Conservation (phyloP, 2,113 vertebrate species). For the Gallinago jamesoni region DNA sequence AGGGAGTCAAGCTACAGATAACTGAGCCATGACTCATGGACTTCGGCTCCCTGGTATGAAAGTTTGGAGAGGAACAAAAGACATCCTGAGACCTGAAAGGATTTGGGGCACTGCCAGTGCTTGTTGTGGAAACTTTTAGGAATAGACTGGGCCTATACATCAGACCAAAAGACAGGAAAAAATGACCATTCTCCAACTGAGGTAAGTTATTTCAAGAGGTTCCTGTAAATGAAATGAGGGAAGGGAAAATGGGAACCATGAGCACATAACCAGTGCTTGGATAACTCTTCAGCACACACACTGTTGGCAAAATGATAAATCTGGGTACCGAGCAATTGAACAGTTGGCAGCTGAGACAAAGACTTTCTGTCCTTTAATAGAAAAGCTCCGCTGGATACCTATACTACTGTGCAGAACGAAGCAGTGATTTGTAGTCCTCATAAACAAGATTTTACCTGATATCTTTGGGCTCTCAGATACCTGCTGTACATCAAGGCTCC, state of each 20-base stretch:
- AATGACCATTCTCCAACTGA: not conserved
- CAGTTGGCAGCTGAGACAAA: slow-evolving; percentile 28
- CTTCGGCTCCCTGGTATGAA: not conserved
- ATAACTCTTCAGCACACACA: not conserved
- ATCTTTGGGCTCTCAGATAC: not conserved
- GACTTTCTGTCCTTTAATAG: slow-evolving; percentile 8
- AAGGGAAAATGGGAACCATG: not conserved
- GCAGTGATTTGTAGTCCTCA: not conserved
- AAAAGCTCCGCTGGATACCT: not conserved
- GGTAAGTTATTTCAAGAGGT: slow-evolving; percentile 8
- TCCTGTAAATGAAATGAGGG: slow-evolving; percentile 15
- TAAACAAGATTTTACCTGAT: not conserved
- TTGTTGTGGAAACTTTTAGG: not conserved
- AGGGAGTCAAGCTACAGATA: not conserved
- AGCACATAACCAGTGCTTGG: not conserved
- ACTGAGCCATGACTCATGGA: not conserved
- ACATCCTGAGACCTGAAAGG: not conserved
- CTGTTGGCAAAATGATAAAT: slow-evolving; percentile 31
- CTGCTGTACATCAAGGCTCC: not conserved
- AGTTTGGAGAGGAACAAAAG: not conserved
- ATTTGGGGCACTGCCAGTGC: not conserved
- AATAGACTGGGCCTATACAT: not conserved
- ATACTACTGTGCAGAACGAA: not conserved
- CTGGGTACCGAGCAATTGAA: not conserved
- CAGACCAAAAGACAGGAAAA: not conserved